Base-by-base conservation (phyloP, 1,140 invertebrate genomes). In the Arion vulgaris region DNA sequence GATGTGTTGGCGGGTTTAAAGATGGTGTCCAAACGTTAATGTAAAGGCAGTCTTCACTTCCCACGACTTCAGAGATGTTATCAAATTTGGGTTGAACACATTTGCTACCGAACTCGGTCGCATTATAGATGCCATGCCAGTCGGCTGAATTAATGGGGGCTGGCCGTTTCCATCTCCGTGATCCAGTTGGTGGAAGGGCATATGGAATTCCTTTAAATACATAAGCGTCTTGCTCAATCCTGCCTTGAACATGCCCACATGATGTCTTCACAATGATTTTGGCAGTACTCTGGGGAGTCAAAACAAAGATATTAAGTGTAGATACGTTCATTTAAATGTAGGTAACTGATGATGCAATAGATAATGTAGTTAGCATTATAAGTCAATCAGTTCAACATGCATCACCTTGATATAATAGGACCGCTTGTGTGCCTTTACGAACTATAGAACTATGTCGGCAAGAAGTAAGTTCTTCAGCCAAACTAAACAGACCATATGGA, bases 151-250 rank as follows among this genome's bases (percentile, higher is more conserved):
- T 81, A 5, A 78, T 32, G 19, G 94, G 91, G 83, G 95, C 93
- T 0, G 96, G 96, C 7, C 94, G 93, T 57, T 94, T 94, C 94
- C 96, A 97, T 82, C 96, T 94, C 76, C 85, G 39, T 17, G 19
- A 17, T 92, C 94, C 69, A 0, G 95, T 84, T 0, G 96, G 96
- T 19, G 96, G 95, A n/a, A 95, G 87, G 4, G 96, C 96, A 90
- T 96, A 98, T 0, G 96, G 96, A 74, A 98, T 96, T 32, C 96
- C 96, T 32, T 95, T 94, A 91, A 97, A 97, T 1, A 95, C 95
- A 86, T 95, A 95, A 1, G 94, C 95, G 19, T 94, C 95, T 81
- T 96, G 95, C 45, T 85, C 84, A 13, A 36, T 11, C 9, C 32
- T 4, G 0, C 84, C 84, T 7, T 19, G 86, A 7, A 85, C 80